Conservation (phyloP, 2,113 vertebrate species). For the Sisor rabdophorus region DNA sequence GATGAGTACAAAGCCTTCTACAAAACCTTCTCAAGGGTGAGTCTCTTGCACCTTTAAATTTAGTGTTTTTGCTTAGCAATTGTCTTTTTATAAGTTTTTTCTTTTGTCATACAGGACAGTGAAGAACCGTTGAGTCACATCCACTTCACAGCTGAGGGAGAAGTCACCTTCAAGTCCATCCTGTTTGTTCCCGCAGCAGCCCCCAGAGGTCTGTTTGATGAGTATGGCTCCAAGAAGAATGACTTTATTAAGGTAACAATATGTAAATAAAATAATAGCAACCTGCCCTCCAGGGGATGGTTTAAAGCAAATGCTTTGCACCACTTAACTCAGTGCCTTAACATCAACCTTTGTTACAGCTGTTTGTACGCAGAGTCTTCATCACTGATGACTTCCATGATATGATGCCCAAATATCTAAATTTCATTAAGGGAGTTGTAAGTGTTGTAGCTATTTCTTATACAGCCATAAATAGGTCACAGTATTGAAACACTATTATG, state of each 20-base stretch:
- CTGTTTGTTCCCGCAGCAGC: constrained; percentile 90
- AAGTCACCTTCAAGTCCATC: constrained; percentile 98
- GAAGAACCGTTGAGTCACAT: constrained; percentile 90
- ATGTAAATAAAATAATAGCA: not conserved
- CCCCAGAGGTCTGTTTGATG: constrained; percentile 93
- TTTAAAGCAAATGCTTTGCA: not conserved
- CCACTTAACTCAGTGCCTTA: not conserved
- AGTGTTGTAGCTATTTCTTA: constrained; percentile 58
- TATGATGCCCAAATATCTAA: constrained; percentile 99
- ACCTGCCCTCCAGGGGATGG: not conserved
- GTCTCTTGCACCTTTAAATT: not conserved
- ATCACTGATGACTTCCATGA: constrained; percentile 99
- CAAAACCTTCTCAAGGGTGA: constrained; percentile 73
- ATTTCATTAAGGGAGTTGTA: constrained; percentile 96
- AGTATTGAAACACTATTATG: not conserved
- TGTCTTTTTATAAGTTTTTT: not conserved
- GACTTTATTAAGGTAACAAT: constrained; percentile 90
- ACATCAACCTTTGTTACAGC: constrained; percentile 60
- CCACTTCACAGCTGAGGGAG: constrained; percentile 97
- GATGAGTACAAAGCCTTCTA: constrained; percentile 98
- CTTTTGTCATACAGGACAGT: constrained; percentile 71
- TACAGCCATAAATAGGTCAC: not conserved
- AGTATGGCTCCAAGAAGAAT: constrained; percentile 97
- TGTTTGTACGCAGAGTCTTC: constrained; percentile 96
- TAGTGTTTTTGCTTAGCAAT: not conserved